These are phyloP conservation scores for Agonopterix heracliana DNA, from an alignment of 2,888 invertebrate species.

Conservation along the genomic window DNA sequence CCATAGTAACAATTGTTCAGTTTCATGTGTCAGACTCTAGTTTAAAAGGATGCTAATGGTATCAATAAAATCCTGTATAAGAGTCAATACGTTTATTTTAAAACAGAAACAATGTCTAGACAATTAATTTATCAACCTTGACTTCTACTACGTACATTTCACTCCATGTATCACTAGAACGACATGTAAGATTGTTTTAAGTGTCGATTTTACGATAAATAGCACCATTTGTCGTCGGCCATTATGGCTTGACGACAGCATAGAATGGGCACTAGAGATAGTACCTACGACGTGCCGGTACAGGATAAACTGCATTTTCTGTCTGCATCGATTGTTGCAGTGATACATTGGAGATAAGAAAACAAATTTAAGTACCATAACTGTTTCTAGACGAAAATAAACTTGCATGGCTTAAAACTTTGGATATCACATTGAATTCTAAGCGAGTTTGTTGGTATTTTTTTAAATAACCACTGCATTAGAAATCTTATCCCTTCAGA, in stretches of 20 bases:
- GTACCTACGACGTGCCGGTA: slow-evolving; percentile 30
- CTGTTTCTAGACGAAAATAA: too few relatives aligned
- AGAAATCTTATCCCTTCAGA: too few relatives aligned
- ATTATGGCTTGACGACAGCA: slow-evolving; percentile 54
- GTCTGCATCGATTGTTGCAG: slow-evolving; percentile 7
- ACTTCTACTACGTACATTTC: slow-evolving; percentile 39
- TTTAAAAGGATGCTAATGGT: too few relatives aligned
- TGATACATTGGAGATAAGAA: slow-evolving; percentile 6
- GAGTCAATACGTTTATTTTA: too few relatives aligned
- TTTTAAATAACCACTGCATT: too few relatives aligned
- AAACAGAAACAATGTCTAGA: too few relatives aligned
- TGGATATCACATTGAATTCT: too few relatives aligned
- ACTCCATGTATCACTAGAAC: slow-evolving; percentile 49
- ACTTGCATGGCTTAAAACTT: too few relatives aligned
- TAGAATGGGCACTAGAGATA: slow-evolving; percentile 52
- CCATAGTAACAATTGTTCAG: too few relatives aligned
- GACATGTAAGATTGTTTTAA: slow-evolving; percentile 61
- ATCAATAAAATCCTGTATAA: too few relatives aligned
- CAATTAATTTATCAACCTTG: neutral
- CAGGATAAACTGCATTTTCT: slow-evolving; percentile 48
- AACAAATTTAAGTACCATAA: neutral
- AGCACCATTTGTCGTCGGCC: slow-evolving; percentile 55
- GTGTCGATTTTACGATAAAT: slow-evolving; percentile 69
- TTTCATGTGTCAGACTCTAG: too few relatives aligned
- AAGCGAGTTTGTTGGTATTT: too few relatives aligned